These are phyloP conservation scores for Calameuta idolon DNA, from an alignment of 2,888 invertebrate genomes.

Conservation along the genomic window DNA sequence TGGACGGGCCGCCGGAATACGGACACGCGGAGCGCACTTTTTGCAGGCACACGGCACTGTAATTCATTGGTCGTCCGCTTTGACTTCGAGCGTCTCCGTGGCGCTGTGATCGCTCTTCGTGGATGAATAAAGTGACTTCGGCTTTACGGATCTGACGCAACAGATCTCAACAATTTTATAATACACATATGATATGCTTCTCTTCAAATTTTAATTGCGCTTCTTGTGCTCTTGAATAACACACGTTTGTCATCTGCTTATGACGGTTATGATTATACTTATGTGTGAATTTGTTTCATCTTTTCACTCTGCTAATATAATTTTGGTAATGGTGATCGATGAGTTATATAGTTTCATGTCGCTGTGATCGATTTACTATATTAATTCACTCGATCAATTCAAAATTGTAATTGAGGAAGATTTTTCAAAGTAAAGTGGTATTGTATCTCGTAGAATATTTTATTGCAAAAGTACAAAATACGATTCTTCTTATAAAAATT, in stretches of 20 bases:
- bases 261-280: neutral
- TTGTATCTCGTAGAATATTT: slow-evolving; percentile 2
- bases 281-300: neutral
- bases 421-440: neutral
- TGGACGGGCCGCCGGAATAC: slow-evolving; percentile 25
- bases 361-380: neutral
- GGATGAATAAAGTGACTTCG: slow-evolving; percentile 6
- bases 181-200: neutral
- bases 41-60: slow-evolving; percentile 30
- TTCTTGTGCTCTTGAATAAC: neutral
- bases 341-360: neutral
- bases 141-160: slow-evolving; percentile 5
- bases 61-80: slow-evolving; percentile 7
- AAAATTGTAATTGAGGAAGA: neutral
- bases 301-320: neutral
- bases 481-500: neutral
- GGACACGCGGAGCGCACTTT: slow-evolving; percentile 49
- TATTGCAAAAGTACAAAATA: slow-evolving; percentile 11
- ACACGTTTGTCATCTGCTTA: neutral
- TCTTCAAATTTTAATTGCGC: neutral
- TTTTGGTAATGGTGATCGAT: neutral
- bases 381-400: neutral
- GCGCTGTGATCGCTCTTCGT: slow-evolving; percentile 1
- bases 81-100: slow-evolving; percentile 4
- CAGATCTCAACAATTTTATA: slow-evolving; percentile 3